Evolutionary conservation across 2,113 vertebrate genomes (phyloP), one percentile per base, ranked within the genome.

Genomic region (Caracal caracal): DNA sequence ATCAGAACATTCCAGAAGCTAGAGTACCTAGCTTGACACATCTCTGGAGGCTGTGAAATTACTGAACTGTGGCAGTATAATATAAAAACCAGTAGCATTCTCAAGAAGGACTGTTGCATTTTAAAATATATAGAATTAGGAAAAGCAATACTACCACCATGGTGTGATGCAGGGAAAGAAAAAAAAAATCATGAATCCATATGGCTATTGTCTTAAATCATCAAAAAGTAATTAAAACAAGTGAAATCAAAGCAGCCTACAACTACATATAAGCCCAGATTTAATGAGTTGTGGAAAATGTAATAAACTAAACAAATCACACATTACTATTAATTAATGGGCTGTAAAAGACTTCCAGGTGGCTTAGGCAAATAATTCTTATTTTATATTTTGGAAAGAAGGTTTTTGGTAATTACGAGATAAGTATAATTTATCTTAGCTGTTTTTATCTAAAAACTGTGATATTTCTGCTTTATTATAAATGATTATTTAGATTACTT

Each of bases 221-320:
- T 37, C 90, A 95, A 95, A 94, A 94, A 96, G 61, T 97, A 98
- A 98, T 97, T 97, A 93, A 97, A 96, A 96, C 28, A 90, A 96
- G 76, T 85, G 61, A 97, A 96, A 96, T 47, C 71, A 96, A 97
- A 88, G 53, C 20, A 80, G 53, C 30, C 37, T 92, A 81, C 28
- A 78, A 88, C 66, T 96, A 70, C 51, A 65, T 65, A 92, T 86
- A 96, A 96, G 8, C 53, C 37, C 53, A 88, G 82, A 93, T 95
- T 97, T 97, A 97, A 97, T 97, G 96, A 97, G 80, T 59, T 96
- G 87, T 96, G 90, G 84, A 96, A 96, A 96, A 97, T 66, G 80
- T 53, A 97, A 92, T 95, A 96, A 97, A 93, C 66, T 94, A 96
- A 96, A 95, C 78, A 98, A 97, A 96, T 94, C 89, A 94, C 93